Evolutionary conservation across 2,888 invertebrate genomes (phyloP), one percentile per base, ranked within the genome.

Genomic region (Synanthedon myopaeformis): DNA sequence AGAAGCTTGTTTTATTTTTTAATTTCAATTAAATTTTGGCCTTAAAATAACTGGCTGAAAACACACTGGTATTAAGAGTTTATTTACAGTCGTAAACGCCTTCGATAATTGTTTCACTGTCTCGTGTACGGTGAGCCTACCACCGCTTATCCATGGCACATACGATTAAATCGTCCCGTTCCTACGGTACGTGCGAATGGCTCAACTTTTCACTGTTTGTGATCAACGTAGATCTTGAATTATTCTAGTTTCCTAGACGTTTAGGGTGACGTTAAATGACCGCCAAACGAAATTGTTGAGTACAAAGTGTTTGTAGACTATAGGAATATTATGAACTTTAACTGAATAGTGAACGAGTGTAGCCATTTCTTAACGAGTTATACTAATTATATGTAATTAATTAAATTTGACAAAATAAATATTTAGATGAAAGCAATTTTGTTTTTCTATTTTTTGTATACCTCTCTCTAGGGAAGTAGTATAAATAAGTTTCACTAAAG

Each of bases 261-360:
- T 19, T 49, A 49, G 49, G 10, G 17, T 14, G 49, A 45, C 45
- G 45, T 58, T 62, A 51, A 35, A 51, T 19, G 51, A 58, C 69
- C 76, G 74, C 78, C 78, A 76, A 78, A 74, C 72, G 74, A 74
- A 79, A 76, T 78, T 72, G 70, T 74, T 72, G 79, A 84, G 84
- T 85, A 85, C 85, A 85, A 85, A 82, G 62, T 58, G 72, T 80
- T 35, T 82, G 80, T 69, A 62, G 63, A 45, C 65, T 61, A 60
- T 61, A 65, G 67, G 61, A 63, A 65, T 66, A 45, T 49, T 59
- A 59, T 57, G 61, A 62, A 23, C 13, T 55, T 64, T 62, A 61
- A 66, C 61, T 65, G 60, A 60, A 62, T 70, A 71, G 67, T 64
- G 64, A 63, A 64, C 64, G 64, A 57, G 58, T 64, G 69, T 77